Evolutionary conservation across 2,888 invertebrate genomes (phyloP), one percentile per base, ranked within the genome.

Genomic region (Maniola hyperantus): DNA sequence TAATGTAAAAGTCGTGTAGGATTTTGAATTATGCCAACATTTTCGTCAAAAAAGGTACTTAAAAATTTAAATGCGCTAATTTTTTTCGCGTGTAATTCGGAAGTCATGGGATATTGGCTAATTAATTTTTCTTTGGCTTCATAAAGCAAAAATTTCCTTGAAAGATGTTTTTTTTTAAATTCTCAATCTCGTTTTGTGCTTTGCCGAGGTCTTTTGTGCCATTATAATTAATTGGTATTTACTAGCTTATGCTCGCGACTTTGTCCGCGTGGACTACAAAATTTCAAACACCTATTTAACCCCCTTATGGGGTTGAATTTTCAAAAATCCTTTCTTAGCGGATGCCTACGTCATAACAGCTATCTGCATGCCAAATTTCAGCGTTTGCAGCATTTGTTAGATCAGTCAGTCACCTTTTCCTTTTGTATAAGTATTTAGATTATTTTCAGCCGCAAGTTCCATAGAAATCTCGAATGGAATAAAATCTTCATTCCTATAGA

Each of bases 1-100:
- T 61, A 61, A 61, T 61, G 50, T 51, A 51, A 6, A 61, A 61
- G 39, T 39, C 60, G 33, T 61, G 60, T 61, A 36, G 11, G 11
- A 50, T 46, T 50, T 61, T 36, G 13, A 61, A 39, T 61, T 61
- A 50, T 50, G 50, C 6, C 60, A 13, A 50, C 61, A 50, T 50
- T 61, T 26, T 18, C 33, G 10, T 46, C 20, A 36, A 61, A 36
- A 61, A 39, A 55, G 42, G 20, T 57, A 1, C 15, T 34, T 33
- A 20, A 20, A 42, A 13, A 26, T 34, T 48, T 15, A 33, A 48
- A 15, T 59, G n/a, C 15, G 34, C n/a, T 8, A n/a, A 13, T 20
- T 48, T 60, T 36, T 48, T 50, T 51, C 36, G 5, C 11, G 61
- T 36, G 50, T 61, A 51, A 50, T 61, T 61, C 61, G 61, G 50